Conservation (phyloP, 2,113 vertebrate species). For the Myodes glareolus region DNA sequence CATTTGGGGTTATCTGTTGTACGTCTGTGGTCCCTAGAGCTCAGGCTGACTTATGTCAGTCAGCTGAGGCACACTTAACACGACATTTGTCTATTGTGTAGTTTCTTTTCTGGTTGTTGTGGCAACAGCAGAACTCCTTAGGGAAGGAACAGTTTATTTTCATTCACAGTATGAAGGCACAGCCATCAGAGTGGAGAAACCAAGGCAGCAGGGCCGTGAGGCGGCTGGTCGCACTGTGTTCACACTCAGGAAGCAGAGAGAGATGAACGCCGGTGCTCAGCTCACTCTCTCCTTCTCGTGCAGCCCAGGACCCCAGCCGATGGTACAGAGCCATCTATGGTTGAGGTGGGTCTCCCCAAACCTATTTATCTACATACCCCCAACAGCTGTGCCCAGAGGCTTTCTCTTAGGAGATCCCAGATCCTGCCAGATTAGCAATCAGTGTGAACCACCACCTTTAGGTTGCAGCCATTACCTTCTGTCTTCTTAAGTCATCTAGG, state of each 20-base stretch:
- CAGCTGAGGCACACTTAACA: constrained; percentile 1
- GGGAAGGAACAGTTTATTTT: too few species aligned
- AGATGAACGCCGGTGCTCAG: background rate
- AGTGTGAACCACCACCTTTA: background rate
- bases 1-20: background rate
- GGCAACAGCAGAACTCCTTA: background rate
- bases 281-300: too few species aligned
- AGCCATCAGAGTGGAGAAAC: background rate
- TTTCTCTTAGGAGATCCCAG: background rate
- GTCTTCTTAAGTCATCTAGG: background rate
- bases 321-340: too few species aligned
- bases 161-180: background rate
- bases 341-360: background rate
- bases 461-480: background rate
- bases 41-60: background rate
- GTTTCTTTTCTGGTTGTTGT: background rate
- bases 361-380: background rate
- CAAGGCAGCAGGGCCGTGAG: background rate
- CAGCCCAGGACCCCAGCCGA: background rate
- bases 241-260: background rate
- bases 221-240: background rate
- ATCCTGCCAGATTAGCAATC: background rate
- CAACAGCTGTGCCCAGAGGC: background rate
- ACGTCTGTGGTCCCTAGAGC: background rate
- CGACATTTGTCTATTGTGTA: background rate